Conservation (phyloP, 2,888 invertebrate genomes). For the Nemoura dubitans region DNA sequence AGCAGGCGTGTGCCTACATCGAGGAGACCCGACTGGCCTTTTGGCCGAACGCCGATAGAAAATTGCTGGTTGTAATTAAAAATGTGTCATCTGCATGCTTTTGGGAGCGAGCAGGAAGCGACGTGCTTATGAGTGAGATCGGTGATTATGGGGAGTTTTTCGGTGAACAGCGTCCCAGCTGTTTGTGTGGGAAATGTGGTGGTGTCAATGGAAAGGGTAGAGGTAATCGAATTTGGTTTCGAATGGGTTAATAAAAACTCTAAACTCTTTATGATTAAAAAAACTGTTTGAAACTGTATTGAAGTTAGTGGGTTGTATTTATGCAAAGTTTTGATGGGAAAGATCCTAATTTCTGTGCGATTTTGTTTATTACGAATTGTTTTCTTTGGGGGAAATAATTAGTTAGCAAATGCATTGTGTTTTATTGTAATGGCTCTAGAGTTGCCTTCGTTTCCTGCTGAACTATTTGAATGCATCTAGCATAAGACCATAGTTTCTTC, state of each 20-base stretch:
- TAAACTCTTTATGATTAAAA: too few species aligned
- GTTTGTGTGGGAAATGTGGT: neutral
- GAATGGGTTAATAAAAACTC: too few species aligned
- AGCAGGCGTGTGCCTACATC: too few species aligned
- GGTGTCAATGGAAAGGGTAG: neutral
- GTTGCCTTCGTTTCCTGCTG: neutral
- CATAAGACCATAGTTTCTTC: too few species aligned
- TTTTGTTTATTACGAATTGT: too few species aligned
- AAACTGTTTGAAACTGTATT: neutral
- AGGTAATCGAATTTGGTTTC: neutral
- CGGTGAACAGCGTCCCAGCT: neutral
- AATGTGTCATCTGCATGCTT: neutral
- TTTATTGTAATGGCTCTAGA: too few species aligned
- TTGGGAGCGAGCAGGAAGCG: neutral
- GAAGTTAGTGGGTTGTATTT: too few species aligned
- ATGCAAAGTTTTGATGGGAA: too few species aligned
- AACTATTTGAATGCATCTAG: neutral
- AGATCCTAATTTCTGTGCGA: too few species aligned
- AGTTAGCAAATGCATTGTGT: too few species aligned
- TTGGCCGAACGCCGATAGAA: neutral
- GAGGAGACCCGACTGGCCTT: neutral
- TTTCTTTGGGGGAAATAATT: too few species aligned
- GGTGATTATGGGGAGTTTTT: neutral
- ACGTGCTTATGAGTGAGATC: neutral
- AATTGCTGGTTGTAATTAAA: neutral